These are phyloP conservation scores for Bradypodion ventrale DNA, from an alignment of 2,797 vertebrate genomes.

Conservation along the genomic window DNA sequence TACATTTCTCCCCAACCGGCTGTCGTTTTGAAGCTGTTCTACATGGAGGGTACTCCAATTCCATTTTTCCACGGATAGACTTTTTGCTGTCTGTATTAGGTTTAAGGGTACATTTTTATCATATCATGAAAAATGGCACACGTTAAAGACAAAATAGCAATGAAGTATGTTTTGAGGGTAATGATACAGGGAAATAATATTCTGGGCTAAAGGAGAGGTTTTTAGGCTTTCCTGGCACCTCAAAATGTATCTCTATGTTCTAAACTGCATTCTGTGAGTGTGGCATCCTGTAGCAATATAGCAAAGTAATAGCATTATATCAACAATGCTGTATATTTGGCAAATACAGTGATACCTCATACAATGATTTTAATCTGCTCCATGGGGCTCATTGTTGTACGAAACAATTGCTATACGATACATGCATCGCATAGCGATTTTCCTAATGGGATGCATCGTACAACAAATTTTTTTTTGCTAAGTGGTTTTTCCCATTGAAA, in stretches of 20 bases:
- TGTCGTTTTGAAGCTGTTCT: not conserved
- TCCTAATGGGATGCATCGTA: too few species aligned
- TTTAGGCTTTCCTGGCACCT: not conserved
- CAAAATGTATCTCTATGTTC: not conserved
- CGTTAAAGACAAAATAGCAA: too few species aligned
- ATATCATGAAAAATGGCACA: not conserved
- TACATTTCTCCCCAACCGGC: not conserved
- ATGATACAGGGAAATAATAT: not conserved
- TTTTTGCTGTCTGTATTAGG: not conserved
- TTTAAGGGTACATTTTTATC: not conserved
- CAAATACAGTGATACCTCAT: too few species aligned
- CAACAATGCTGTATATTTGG: not conserved
- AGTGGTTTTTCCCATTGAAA: too few species aligned
- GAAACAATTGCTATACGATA: too few species aligned
- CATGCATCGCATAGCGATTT: too few species aligned
- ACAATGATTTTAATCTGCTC: too few species aligned
- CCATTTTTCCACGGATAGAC: not conserved
- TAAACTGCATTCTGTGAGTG: not conserved
- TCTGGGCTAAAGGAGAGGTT: not conserved
- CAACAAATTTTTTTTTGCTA: too few species aligned
- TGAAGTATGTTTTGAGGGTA: not conserved
- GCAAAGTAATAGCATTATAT: not conserved
- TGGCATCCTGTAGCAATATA: too few species aligned
- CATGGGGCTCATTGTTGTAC: too few species aligned
- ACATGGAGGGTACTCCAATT: not conserved